Evolutionary conservation across 2,113 vertebrate species (phyloP), one percentile per base, ranked within the genome.

Genomic region (Scomber japonicus): DNA sequence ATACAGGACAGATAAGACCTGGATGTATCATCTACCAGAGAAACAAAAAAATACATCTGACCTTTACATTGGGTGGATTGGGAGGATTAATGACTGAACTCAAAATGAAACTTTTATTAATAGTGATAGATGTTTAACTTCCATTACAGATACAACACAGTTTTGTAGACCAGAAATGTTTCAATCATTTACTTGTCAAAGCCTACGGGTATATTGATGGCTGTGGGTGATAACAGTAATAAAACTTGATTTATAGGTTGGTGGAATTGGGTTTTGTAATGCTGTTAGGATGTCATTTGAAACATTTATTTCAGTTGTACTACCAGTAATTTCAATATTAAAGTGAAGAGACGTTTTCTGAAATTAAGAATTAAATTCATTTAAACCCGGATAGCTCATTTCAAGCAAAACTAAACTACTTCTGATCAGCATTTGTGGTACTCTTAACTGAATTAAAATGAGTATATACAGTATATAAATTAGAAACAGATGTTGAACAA

Each of bases 1-100:
- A 53, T 61, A 82, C 50, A 78, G 70, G 44, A 49, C 27, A 51
- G 81, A 88, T 89, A 83, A 79, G 68, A 78, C 45, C 68, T 56
- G 71, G 60, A 89, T 78, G 19, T 31, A 72, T 78, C 48, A 5
- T 27, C 15, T 60, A 10, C 19, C 14, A 49, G 48, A 67, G 51
- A 49, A 9, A 11, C 11, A 40, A 56, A 57, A 67, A 35, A 45
- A 30, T 21, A 66, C 9, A 75, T 27, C 12, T 71, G 30, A 69
- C 50, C 31, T 53, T 75, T 50, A 75, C 21, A 56, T 6, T 19
- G 12, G 13, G 24, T 27, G 24, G 24, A 60, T 3, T 27, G 17
- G 24, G 24, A 56, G 30, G 51, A 3, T 13, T 13, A 53, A 16
- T 10, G 40, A 71, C 21, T 69, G 21, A 63, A 46, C 67, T 67